Conservation (phyloP, 2,797 vertebrate species). For the Glossophaga mutica region DNA sequence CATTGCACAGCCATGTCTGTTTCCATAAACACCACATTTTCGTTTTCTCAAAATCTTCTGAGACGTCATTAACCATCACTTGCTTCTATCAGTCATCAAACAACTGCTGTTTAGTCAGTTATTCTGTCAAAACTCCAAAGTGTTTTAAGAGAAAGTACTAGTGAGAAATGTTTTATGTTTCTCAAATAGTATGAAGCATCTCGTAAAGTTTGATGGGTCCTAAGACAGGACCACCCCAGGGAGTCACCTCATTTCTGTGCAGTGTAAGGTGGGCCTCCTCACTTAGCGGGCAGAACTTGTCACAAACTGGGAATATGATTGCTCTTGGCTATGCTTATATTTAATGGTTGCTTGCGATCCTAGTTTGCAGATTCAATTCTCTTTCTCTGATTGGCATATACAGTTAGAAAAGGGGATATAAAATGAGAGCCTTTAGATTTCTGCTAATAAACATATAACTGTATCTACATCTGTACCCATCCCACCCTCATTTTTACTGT, state of each 20-base stretch:
- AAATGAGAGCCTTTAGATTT: background rate
- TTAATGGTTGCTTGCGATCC: background rate
- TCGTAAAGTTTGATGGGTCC: conserved; percentile 8
- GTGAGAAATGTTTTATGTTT: conserved; percentile 40
- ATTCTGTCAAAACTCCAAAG: conserved; percentile 19
- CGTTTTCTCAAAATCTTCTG: conserved; percentile 30
- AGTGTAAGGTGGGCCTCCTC: background rate
- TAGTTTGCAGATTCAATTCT: background rate
- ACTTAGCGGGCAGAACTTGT: background rate
- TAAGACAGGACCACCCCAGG: background rate
- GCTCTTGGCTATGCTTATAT: background rate
- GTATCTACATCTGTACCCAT: background rate
- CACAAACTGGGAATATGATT: background rate
- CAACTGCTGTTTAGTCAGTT: background rate
- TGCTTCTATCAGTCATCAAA: background rate
- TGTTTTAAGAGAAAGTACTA: conserved; percentile 12
- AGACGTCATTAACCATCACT: conserved; percentile 38
- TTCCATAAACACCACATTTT: background rate
- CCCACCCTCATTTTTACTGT: background rate
- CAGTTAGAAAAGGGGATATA: background rate
- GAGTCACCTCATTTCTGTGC: background rate
- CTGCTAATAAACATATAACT: background rate
- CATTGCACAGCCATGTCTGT: background rate
- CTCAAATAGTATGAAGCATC: background rate
- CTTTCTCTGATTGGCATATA: background rate